These are phyloP conservation scores for Leptothorax acervorum DNA, from an alignment of 2,888 invertebrate species.

Conservation along the genomic window DNA sequence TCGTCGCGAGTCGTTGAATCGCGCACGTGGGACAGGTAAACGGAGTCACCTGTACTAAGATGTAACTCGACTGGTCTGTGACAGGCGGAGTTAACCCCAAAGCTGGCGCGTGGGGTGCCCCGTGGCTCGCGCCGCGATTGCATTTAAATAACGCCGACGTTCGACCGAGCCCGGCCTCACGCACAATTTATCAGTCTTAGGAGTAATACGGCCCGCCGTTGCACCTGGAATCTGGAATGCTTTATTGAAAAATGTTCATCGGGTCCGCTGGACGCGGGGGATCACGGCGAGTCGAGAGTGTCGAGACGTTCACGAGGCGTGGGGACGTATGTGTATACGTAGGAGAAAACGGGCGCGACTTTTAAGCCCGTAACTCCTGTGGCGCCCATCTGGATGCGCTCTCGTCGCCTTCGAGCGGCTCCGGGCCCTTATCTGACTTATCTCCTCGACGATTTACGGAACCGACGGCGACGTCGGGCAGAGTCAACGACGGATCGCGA, in stretches of 20 bases:
- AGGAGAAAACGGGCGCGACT: constrained; percentile 48
- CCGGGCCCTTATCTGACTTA: background rate
- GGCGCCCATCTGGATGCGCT: constrained; percentile 52
- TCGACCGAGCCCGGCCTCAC: background rate
- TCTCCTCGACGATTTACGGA: constrained; percentile 7
- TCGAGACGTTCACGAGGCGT: background rate
- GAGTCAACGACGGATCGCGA: background rate
- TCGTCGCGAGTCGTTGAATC: background rate
- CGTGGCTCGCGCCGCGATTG: constrained; percentile 7
- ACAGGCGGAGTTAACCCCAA: constrained; percentile 59
- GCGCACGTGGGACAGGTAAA: background rate
- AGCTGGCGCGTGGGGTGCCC: constrained; percentile 18
- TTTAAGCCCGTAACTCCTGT: constrained; percentile 47
- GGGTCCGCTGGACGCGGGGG: background rate
- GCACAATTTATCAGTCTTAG: background rate
- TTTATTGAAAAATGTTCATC: constrained; percentile 51
- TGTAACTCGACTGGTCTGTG: constrained; percentile 12
- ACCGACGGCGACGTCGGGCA: background rate
- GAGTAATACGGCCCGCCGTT: background rate
- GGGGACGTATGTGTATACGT: background rate
- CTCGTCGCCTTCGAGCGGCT: constrained; percentile 24
- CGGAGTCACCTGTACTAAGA: too few relatives aligned
- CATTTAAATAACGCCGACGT: background rate
- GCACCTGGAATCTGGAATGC: constrained; percentile 24
- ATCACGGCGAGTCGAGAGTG: background rate